Conservation (phyloP, 2,888 invertebrate species). For the Digitonthophagus gazella region DNA sequence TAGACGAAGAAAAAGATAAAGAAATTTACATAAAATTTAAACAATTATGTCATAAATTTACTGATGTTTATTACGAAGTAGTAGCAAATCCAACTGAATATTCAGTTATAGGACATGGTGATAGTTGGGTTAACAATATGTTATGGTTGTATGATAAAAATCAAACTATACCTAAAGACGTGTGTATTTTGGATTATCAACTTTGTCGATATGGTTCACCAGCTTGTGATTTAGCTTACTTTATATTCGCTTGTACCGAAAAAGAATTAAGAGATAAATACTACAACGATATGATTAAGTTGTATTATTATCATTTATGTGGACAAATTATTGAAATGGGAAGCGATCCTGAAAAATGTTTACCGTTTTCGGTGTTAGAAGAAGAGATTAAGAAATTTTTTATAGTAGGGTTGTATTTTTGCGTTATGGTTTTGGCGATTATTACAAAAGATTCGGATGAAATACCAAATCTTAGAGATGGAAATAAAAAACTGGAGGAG, state of each 20-base stretch:
- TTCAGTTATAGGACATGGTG: constrained; percentile 38
- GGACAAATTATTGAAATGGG: constrained; percentile 33
- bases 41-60: constrained; percentile 16
- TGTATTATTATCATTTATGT: constrained; percentile 40
- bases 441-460: constrained; percentile 37
- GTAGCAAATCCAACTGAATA: constrained; percentile 23
- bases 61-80: constrained; percentile 4
- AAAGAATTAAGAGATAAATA: constrained; percentile 16
- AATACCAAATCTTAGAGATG: constrained; percentile 33
- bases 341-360: constrained; percentile 37
- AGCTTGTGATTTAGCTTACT: constrained; percentile 22
- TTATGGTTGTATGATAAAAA: constrained; percentile 37
- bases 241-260: constrained; percentile 21
- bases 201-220: constrained; percentile 18
- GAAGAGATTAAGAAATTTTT: constrained; percentile 38
- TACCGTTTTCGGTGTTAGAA: constrained; percentile 36
- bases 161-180: not conserved
- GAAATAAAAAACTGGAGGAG: not conserved
- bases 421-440: constrained; percentile 34
- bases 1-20: constrained; percentile 13
- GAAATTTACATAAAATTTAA: constrained; percentile 16
- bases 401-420: constrained; percentile 33
- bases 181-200: constrained; percentile 23
- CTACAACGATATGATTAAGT: constrained; percentile 19
- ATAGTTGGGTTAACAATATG: constrained; percentile 39